Evolutionary conservation across 1,140 invertebrate species (phyloP).

Genomic region (Neotoxoptera formosana): DNA sequence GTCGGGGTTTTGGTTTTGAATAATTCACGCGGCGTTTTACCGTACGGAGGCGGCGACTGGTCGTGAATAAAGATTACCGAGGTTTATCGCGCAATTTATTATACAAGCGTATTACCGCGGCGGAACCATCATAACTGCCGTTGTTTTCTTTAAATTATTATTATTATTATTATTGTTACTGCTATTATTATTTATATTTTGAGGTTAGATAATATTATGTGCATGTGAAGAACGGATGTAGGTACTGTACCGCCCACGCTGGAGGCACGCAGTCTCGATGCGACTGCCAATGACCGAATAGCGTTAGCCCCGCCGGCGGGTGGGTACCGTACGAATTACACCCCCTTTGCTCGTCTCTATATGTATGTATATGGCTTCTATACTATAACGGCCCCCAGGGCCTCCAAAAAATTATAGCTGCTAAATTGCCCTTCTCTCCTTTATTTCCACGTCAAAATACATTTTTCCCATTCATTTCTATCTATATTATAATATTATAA

Average conservation of each 20-base stretch:
- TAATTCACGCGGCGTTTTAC: constrained; percentile 27
- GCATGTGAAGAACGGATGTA: background rate
- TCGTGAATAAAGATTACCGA: constrained; percentile 46
- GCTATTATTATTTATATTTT: constrained; percentile 28
- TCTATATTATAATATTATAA: background rate
- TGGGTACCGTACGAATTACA: constrained; percentile 46
- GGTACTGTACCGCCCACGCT: constrained; percentile 36
- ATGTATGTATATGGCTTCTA: constrained; percentile 20
- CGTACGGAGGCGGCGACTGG: background rate
- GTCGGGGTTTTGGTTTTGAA: constrained; percentile 23
- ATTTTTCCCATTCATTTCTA: background rate
- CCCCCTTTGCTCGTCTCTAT: background rate
- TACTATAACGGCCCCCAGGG: constrained; percentile 4
- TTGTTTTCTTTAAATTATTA: constrained; percentile 16
- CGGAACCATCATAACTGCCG: constrained; percentile 2
- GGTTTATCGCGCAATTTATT: constrained; percentile 46
- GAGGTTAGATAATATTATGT: constrained; percentile 4
- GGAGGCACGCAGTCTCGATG: constrained; percentile 48
- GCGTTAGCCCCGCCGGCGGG: constrained; percentile 42
- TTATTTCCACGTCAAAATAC: background rate
- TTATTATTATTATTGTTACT: background rate
- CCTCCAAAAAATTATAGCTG: constrained; percentile 14
- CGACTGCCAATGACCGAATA: constrained; percentile 57
- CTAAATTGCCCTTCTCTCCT: constrained; percentile 12
- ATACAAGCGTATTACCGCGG: constrained; percentile 17